Conservation (phyloP, 2,113 vertebrate genomes). For the Sminthopsis crassicaudata region DNA sequence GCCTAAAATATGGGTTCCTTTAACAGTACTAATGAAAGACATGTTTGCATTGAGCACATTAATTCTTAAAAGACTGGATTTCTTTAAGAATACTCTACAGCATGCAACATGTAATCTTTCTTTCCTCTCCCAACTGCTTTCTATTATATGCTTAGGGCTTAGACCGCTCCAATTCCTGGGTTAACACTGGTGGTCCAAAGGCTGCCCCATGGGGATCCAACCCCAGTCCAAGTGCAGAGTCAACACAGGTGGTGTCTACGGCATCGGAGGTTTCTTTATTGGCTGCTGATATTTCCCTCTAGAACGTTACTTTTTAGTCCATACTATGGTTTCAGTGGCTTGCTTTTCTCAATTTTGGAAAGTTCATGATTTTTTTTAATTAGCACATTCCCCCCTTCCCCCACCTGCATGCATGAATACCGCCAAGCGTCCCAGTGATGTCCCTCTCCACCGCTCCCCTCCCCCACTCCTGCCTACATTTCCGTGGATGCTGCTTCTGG, state of each 20-base stretch:
- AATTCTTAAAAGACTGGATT: constrained; percentile 78
- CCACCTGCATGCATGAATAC: constrained; percentile 86
- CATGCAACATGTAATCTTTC: constrained; percentile 89
- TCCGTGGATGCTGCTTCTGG: constrained; percentile 80
- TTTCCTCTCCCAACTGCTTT: constrained; percentile 92
- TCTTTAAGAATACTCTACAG: constrained; percentile 81
- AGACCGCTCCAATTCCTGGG: constrained; percentile 99
- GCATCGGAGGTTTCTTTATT: constrained; percentile 82
- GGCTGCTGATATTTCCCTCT: constrained; percentile 81
- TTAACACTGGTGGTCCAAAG: constrained; percentile 99
- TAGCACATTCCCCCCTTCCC: constrained; percentile 63
- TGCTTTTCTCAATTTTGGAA: constrained; percentile 70
- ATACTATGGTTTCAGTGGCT: constrained; percentile 78
- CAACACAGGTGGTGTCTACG: constrained; percentile 97
- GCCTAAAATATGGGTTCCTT: constrained; percentile 68
- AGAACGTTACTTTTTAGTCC: constrained; percentile 79
- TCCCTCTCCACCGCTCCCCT: constrained; percentile 31
- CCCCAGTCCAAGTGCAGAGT: constrained; percentile 96
- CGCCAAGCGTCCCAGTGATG: constrained; percentile 46
- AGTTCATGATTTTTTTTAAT: constrained; percentile 74
- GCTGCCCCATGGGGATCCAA: constrained; percentile 98
- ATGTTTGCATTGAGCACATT: constrained; percentile 72
- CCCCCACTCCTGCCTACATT: constrained; percentile 56
- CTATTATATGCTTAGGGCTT: constrained; percentile 94
- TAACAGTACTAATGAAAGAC: constrained; percentile 77